These are phyloP conservation scores for Cyprinodon variegatus DNA, from an alignment of 2,113 vertebrate species.

Conservation along the genomic window DNA sequence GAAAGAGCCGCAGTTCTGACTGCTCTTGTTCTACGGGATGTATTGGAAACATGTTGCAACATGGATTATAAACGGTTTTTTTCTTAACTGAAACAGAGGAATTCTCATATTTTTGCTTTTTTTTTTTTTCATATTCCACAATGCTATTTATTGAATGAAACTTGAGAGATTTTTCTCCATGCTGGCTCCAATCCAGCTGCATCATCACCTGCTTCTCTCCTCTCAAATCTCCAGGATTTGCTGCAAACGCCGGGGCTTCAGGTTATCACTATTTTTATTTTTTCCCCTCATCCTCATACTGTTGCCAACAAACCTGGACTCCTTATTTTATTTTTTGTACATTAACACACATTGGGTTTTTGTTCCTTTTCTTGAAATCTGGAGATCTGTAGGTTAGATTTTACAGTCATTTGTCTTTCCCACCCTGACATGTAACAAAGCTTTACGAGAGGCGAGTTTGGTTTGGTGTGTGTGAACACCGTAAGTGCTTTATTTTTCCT, in stretches of 20 bases:
- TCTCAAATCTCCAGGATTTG: conserved; percentile 61
- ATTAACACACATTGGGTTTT: conserved; percentile 36
- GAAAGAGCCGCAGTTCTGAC: background rate
- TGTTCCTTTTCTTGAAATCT: conserved; percentile 49
- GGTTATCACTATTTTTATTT: conserved; percentile 33
- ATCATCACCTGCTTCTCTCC: conserved; percentile 66
- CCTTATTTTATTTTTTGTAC: conserved; percentile 43
- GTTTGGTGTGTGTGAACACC: conserved; percentile 91
- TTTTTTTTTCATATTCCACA: conserved; percentile 60
- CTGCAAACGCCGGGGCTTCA: conserved; percentile 66
- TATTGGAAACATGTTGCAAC: conserved; percentile 55
- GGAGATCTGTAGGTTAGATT: conserved; percentile 53
- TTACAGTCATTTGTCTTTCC: conserved; percentile 67
- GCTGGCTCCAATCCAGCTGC: conserved; percentile 63
- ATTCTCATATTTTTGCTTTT: conserved; percentile 62
- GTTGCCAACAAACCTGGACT: conserved; percentile 70
- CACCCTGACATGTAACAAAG: conserved; percentile 71
- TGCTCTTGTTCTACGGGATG: conserved; percentile 19
- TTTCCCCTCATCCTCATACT: conserved; percentile 38
- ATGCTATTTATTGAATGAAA: conserved; percentile 76
- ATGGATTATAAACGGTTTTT: conserved; percentile 53
- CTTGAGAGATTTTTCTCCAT: conserved; percentile 78
- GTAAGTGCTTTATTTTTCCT: conserved; percentile 99
- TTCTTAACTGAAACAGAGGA: conserved; percentile 57
- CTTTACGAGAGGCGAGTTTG: conserved; percentile 77